Evolutionary conservation across 2,113 vertebrate genomes (phyloP).

Genomic region (Genyomyrus donnyi): DNA sequence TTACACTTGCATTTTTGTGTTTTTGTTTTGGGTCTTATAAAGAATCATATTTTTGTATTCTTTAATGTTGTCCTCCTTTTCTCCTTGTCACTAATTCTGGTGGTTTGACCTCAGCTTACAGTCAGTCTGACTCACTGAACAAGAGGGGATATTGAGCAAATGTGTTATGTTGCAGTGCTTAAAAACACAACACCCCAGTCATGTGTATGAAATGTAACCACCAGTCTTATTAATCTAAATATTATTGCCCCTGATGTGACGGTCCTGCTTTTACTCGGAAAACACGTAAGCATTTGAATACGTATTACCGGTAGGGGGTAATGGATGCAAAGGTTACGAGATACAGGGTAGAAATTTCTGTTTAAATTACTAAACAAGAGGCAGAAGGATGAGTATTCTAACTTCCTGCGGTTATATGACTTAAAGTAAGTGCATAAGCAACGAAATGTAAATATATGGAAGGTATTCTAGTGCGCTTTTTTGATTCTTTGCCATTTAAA

Average conservation of each 20-base stretch:
- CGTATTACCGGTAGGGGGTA: neutral
- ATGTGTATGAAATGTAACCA: neutral
- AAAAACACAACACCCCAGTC: neutral
- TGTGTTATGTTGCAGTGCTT: neutral
- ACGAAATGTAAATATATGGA: neutral
- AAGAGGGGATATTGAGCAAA: neutral
- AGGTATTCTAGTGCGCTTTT: neutral
- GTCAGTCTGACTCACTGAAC: neutral
- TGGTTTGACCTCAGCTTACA: neutral
- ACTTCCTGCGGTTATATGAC: neutral
- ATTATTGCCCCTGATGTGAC: neutral
- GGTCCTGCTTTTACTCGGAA: neutral
- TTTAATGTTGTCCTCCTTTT: slow-evolving; percentile 37
- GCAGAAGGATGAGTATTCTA: neutral
- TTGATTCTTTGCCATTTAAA: neutral
- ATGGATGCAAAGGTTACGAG: neutral
- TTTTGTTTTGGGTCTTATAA: slow-evolving; percentile 82
- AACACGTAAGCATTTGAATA: neutral
- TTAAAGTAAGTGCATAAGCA: neutral
- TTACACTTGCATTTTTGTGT: slow-evolving; percentile 81
- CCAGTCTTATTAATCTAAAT: neutral
- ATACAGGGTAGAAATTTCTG: neutral
- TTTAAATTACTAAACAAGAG: neutral
- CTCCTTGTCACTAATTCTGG: neutral
- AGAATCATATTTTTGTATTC: slow-evolving; percentile 95